Base-by-base conservation (phyloP, 2,888 invertebrate genomes). In the Lycia hirtaria region DNA sequence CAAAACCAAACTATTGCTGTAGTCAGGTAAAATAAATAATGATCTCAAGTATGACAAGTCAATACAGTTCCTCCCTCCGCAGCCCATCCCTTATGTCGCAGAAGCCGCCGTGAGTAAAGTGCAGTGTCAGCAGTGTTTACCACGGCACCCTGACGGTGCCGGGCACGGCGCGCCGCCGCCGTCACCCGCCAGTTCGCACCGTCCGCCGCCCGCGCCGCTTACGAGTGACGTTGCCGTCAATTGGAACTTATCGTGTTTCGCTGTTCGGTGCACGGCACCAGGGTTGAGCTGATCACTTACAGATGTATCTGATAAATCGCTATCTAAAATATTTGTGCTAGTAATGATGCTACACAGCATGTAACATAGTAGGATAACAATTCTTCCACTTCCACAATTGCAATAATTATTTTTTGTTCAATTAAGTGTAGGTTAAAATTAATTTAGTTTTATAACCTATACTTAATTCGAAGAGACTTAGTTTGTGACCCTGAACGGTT, bases 161-260 rank as follows among this genome's bases (percentile, higher is more conserved):
- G 49, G 43, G 38, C 19, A 15, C 35, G 19, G 37, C 17, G n/a
- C 9, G 28, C 9, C 28, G 28, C 10, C 28, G 28, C 10, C 28
- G 32, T 3, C n/a, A n/a, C n/a, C n/a, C n/a, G n/a, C n/a, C n/a
- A n/a, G n/a, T n/a, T n/a, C n/a, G n/a, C n/a, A n/a, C n/a, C n/a
- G n/a, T n/a, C n/a, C n/a, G 32, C 1, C 32, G 4, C 1, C 4
- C 32, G 10, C 15, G 56, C 48, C 73, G 68, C n/a, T n/a, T n/a
- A 57, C 62, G 44, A 20, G 38, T 12, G 38, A 12, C 12, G 30
- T 14, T 5, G 33, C 43, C 26, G 43, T 20, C 75, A 71, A 78
- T 80, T 77, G 68, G 65, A 67, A 63, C 67, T 68, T 74, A 77
- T 82, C 80, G 67, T 65, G 71, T 82, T 82, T 73, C 80, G 17